Evolutionary conservation across 2,797 vertebrate genomes (phyloP), one percentile per base, ranked within the genome.

Genomic region (Arvicola amphibius): DNA sequence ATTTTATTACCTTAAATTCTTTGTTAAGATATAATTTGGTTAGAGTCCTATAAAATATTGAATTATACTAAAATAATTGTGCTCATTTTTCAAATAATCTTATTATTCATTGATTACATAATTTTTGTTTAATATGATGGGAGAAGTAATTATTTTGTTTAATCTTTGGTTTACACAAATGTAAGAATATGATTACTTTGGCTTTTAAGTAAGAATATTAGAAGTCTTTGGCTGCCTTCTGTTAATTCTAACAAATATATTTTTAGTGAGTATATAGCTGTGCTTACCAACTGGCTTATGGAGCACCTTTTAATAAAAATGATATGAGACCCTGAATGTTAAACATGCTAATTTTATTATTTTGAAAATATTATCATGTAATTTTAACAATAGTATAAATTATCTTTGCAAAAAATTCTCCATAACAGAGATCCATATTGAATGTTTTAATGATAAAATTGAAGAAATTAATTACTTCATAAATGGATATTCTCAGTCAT

Each of bases 1-100:
- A 89, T 23, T 88, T 94, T 96, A 91, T 92, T 63, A 93, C 53
- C 10, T 73, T 94, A 21, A 5, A 37, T 86, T 51, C 56, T 94
- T 93, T 94, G 21, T 34, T 80, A 94, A 46, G 7, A 88, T 77
- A 34, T 19, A 61, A 93, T 91, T 76, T 61, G 67, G 27, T 83
- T 90, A 96, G 92, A 79, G 8, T 96, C 9, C 80, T 17, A 51
- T 43, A 8, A 59, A 51, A 73, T 34, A 17, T 71, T 97, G 79
- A 94, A 78, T 27, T 88, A 14, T 92, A 46, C 88, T 92, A 76
- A 88, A 96, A 63, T 1, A 6, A 96, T 10, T 25, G 7, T 23
- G 14, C 1, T 6, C 48, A 90, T 21, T 14, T 90, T 91, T 1
- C 10, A 96, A 96, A 95, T 83, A 93, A 85, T 0, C 48, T 90